These are phyloP conservation scores for Brevimyrus niger DNA, from an alignment of 2,113 vertebrate species.

Conservation along the genomic window DNA sequence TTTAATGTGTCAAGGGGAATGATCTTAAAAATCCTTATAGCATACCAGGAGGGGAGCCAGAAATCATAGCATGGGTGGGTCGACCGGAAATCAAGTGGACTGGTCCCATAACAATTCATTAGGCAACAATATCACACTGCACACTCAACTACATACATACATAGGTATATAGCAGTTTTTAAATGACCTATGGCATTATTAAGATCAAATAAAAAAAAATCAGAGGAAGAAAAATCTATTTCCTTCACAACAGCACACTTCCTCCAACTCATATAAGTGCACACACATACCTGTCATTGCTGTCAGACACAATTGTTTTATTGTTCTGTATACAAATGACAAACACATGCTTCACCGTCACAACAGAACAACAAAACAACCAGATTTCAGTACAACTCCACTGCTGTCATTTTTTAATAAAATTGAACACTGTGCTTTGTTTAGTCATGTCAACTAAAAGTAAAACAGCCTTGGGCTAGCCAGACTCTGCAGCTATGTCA, in stretches of 20 bases:
- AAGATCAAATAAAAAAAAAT: background rate
- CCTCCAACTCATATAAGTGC: background rate
- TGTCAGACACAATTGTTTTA: background rate
- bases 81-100: background rate
- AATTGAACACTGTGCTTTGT: background rate
- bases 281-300: background rate
- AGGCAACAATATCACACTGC: background rate
- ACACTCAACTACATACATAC: background rate
- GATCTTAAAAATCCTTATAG: background rate
- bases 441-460: background rate
- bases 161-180: background rate
- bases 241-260: background rate
- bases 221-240: background rate
- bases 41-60: background rate
- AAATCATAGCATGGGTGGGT: background rate
- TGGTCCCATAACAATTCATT: background rate
- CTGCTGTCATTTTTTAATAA: background rate
- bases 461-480: background rate
- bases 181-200: background rate
- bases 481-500: background rate
- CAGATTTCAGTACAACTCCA: background rate
- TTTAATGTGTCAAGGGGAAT: background rate
- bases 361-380: background rate
- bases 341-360: background rate
- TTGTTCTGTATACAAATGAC: background rate